These are phyloP conservation scores for Luperina nickerlii DNA, from an alignment of 2,888 invertebrate genomes.

Conservation along the genomic window DNA sequence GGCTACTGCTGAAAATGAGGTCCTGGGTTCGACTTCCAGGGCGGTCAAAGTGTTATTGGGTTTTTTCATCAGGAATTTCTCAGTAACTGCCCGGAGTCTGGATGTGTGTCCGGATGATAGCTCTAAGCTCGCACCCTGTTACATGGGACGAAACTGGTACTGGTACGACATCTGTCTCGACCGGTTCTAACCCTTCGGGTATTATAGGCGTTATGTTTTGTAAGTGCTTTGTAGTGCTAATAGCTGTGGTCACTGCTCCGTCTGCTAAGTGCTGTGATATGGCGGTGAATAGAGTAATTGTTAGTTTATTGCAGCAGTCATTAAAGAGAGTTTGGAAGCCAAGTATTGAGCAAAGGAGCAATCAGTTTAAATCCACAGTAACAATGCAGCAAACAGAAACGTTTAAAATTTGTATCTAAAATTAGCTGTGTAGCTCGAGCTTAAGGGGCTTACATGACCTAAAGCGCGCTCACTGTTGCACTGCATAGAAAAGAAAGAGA, in stretches of 20 bases:
- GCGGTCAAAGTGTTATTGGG: neutral
- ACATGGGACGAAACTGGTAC: neutral
- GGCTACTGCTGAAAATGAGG: neutral
- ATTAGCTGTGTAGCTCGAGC: neutral
- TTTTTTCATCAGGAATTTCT: neutral
- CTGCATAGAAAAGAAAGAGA: too few species aligned
- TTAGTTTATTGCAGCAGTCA: slow-evolving; percentile 8
- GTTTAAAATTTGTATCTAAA: neutral
- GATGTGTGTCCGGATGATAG: neutral
- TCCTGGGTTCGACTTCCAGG: neutral
- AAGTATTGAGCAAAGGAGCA: neutral
- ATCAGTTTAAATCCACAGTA: neutral
- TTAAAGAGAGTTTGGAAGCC: slow-evolving; percentile 27
- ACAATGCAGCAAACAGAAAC: neutral
- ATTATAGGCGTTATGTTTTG: too few species aligned
- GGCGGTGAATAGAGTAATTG: slow-evolving; percentile 25
- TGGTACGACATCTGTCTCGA: neutral
- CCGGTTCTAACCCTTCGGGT: too few species aligned
- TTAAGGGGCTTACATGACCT: too few species aligned
- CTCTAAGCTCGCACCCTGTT: neutral
- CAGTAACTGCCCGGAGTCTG: neutral
- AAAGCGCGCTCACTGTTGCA: too few species aligned
- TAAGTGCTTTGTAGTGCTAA: neutral
- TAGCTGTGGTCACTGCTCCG: neutral
- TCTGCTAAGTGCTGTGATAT: slow-evolving; percentile 9